Evolutionary conservation across 2,113 vertebrate species (phyloP), one percentile per base, ranked within the genome.

Genomic region (Alligator sinensis): DNA sequence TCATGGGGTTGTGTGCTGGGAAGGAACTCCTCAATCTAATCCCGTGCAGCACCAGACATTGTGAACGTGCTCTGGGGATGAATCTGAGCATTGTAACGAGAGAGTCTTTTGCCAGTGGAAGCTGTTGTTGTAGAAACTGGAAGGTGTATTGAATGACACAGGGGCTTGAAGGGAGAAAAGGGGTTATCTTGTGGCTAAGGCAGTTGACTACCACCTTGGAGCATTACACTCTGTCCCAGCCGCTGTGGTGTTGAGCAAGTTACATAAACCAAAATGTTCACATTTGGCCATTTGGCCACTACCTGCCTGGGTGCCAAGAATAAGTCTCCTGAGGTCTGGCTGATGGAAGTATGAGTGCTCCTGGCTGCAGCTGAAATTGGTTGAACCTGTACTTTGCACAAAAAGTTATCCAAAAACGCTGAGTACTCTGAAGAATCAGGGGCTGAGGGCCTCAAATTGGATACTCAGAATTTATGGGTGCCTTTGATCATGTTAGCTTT

Each of bases 71-170:
- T 28, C 63, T 0, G 1, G 11, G 22, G 28, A 13, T 27, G 30
- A 89, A 47, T 55, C 19, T 28, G 28, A 80, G 64, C 6, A 1
- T 0, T 2, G n/a, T 17, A 54, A 16, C 11, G 63, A 55, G 81
- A 25, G 5, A 63, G 1, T 3, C 1, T 2, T 57, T 85, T 1
- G 0, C 0, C 28, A 14, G 9, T 77, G 59, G 9, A 54, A 82
- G 19, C 14, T 1, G 15, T 54, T 81, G 19, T 68, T 81, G 30
- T 76, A 94, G 88, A 79, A 21, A 55, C n/a, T 82, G n/a, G 59
- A 91, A 77, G 28, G 22, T 21, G 74, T 2, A 15, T 18, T 3
- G 9, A 91, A 80, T 58, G 15, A 68, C 2, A 18, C 5, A 9
- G 66, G 4, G 7, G 1, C 54, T 85, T 3, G 2, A 0, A 1